Percentiles rank a stretch among this genome's conserved stretches.
Conservation (phyloP, 2,888 invertebrate genomes). For the Amphipyra tragopoginis region DNA sequence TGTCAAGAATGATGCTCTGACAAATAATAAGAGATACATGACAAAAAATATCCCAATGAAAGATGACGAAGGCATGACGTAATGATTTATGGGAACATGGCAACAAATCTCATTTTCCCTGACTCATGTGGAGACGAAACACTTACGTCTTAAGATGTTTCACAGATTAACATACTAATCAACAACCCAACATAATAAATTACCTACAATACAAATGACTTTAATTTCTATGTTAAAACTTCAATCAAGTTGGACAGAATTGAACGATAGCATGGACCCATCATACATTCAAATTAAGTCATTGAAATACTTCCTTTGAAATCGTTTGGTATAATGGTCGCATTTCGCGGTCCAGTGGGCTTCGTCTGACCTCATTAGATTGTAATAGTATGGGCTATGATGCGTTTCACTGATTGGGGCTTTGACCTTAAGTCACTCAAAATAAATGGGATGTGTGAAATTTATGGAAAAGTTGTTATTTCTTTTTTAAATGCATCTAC, state of each 20-base stretch:
- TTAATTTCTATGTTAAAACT: conserved; percentile 55
- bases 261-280: conserved; percentile 4
- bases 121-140: background rate
- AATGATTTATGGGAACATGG: conserved; percentile 25
- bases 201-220: conserved; percentile 26
- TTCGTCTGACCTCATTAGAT: conserved; percentile 66
- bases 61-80: conserved; percentile 13
- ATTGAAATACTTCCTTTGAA: conserved; percentile 66
- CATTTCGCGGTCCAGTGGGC: conserved; percentile 75
- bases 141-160: conserved; percentile 13
- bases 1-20: no score
- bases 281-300: conserved; percentile 71
- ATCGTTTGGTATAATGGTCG: conserved; percentile 62
- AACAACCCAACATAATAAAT: conserved; percentile 16
- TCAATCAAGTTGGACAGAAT: conserved; percentile 41
- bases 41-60: no score
- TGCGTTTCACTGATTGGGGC: conserved; percentile 63
- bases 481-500: conserved; percentile 5
- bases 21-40: no score
- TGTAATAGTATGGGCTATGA: conserved; percentile 66
- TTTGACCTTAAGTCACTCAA: conserved; percentile 57
- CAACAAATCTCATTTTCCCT: no score
- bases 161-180: conserved; percentile 37
- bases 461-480: conserved; percentile 11
- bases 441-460: conserved; percentile 29